Evolutionary conservation across 2,113 vertebrate species (phyloP), one percentile per base, ranked within the genome.

Genomic region (Tenebrosternarchus preto): DNA sequence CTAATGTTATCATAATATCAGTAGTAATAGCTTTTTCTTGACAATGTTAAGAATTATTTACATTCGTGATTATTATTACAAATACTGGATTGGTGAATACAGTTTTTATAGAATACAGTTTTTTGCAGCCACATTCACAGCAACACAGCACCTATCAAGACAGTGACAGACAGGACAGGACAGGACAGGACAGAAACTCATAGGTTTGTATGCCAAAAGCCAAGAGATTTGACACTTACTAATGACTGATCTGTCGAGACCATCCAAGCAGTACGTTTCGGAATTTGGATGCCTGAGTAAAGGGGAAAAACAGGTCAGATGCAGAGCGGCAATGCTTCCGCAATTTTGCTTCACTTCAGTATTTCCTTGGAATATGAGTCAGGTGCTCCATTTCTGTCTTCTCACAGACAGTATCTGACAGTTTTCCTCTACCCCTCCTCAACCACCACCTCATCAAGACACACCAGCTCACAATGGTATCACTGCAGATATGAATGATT

Each of bases 281-380:
- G 3, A 61, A 2, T 1, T 43, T 25, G 5, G 0, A 1, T 60
- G 29, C 3, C 25, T 76, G 17, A 29, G 43, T n/a, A 61, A 22
- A 50, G 43, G n/a, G n/a, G n/a, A 50, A 50, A 2, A 46, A 36
- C 33, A 36, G 8, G 9, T 50, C 11, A 7, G 43, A 22, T n/a
- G 20, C 4, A n/a, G n/a, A n/a, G n/a, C n/a, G 17, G 33, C 31
- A 29, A 50, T 15, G 43, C 76, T 53, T 70, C 56, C 77, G 46
- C 61, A 8, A 73, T 39, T 46, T 72, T 66, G 50, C 76, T 81
- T 80, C 50, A 56, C 36, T 75, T 59, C 31, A 60, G 61, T 76
- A 39, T 70, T 77, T 82, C 83, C 36, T 66, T 36, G 69, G 61
- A 80, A 76, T 31, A 36, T 50, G 64, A 61, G 64, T 80, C 27